Percentiles rank a stretch among this genome's conserved stretches.
Evolutionary conservation across 2,888 invertebrate genomes (phyloP).

Genomic region (Synergus umbraculus): DNA sequence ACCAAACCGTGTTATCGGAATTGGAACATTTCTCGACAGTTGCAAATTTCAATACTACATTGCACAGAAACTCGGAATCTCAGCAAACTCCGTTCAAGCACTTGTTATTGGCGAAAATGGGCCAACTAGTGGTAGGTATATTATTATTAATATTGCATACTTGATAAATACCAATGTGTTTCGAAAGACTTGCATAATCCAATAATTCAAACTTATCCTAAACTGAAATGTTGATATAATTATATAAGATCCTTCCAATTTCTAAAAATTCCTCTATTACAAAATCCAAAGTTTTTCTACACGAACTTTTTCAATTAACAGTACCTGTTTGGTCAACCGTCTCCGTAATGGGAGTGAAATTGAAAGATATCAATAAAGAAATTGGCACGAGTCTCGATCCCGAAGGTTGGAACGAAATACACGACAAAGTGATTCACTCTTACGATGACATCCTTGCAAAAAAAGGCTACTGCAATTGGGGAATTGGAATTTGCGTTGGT

Average conservation of each 20-base stretch:
- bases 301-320: constrained; percentile 53
- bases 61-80: constrained; percentile 78
- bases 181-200: constrained; percentile 25
- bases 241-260: background rate
- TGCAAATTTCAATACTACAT: constrained; percentile 80
- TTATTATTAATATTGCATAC: background rate
- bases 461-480: constrained; percentile 80
- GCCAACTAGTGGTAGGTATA: constrained; percentile 75
- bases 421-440: constrained; percentile 79
- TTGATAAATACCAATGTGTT: background rate
- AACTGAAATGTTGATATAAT: too few species aligned
- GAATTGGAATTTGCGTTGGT: constrained; percentile 78
- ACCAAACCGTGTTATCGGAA: constrained; percentile 79
- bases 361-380: constrained; percentile 78
- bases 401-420: constrained; percentile 79
- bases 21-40: constrained; percentile 81
- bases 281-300: background rate
- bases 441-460: constrained; percentile 77
- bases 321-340: constrained; percentile 81
- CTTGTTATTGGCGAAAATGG: constrained; percentile 81
- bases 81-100: constrained; percentile 79
- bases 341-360: constrained; percentile 79
- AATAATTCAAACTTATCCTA: too few species aligned
- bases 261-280: background rate
- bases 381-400: constrained; percentile 78